These are phyloP conservation scores for Paratilapia polleni DNA, from an alignment of 2,113 vertebrate genomes.

Conservation along the genomic window DNA sequence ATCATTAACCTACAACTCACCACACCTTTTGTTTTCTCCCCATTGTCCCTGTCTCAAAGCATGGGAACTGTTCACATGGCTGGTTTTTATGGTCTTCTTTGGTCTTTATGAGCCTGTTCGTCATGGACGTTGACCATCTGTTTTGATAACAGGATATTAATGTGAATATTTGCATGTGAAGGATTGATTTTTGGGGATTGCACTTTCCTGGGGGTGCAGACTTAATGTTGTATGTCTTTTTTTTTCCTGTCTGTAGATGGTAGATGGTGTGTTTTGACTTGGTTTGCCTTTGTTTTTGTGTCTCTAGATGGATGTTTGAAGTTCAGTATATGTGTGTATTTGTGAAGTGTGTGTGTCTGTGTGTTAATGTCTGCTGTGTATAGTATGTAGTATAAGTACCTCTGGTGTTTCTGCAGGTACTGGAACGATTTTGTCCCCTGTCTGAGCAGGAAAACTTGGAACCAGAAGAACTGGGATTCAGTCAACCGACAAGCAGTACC, in stretches of 20 bases:
- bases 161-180: conserved; percentile 56
- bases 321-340: not conserved
- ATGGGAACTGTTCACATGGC: conserved; percentile 44
- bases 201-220: conserved; percentile 21
- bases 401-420: conserved; percentile 82
- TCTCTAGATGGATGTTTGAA: not conserved
- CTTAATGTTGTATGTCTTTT: not conserved
- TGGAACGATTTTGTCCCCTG: conserved; percentile 77
- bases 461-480: conserved; percentile 59
- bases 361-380: not conserved
- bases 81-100: conserved; percentile 44
- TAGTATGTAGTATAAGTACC: conserved; percentile 55
- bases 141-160: conserved; percentile 29
- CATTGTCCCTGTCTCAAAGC: conserved; percentile 42
- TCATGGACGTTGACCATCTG: conserved; percentile 22
- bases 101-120: conserved; percentile 4
- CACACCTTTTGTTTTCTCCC: conserved; percentile 22
- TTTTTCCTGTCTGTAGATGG: not conserved
- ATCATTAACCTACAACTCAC: conserved; percentile 32
- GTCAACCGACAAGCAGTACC: conserved; percentile 38
- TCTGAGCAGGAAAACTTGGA: conserved; percentile 70
- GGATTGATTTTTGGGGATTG: conserved; percentile 33
- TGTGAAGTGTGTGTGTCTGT: not conserved
- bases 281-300: not conserved
- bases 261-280: not conserved